These are phyloP conservation scores for Cistogaster globosa DNA, from an alignment of 2,888 invertebrate species.

Conservation along the genomic window DNA sequence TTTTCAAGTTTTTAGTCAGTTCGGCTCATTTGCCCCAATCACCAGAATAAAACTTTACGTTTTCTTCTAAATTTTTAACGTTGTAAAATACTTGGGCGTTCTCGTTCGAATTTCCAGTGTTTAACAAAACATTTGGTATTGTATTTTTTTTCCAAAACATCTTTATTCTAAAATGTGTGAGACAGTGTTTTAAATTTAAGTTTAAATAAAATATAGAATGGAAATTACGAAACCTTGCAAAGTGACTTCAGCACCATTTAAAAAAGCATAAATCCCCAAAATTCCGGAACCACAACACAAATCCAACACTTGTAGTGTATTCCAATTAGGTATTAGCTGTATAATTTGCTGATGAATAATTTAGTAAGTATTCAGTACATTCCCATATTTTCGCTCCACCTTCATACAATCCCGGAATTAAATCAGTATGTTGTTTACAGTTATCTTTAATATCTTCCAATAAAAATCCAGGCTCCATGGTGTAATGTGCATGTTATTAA, in stretches of 20 bases:
- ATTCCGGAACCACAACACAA: constrained; percentile 96
- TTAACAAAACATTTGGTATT: constrained; percentile 90
- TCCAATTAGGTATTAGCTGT: constrained; percentile 80
- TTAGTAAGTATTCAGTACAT: constrained; percentile 91
- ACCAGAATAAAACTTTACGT: constrained; percentile 86
- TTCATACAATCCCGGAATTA: constrained; percentile 91
- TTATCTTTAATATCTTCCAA: constrained; percentile 74
- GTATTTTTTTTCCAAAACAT: constrained; percentile 92
- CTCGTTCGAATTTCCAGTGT: constrained; percentile 81
- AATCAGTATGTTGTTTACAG: constrained; percentile 87
- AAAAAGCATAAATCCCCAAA: constrained; percentile 90
- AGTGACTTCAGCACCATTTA: constrained; percentile 88
- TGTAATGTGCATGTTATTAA: no score
- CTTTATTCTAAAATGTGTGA: constrained; percentile 87
- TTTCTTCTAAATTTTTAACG: constrained; percentile 52
- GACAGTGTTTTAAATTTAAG: neutral
- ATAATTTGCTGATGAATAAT: constrained; percentile 85
- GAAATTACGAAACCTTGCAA: constrained; percentile 88
- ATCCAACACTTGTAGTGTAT: constrained; percentile 88
- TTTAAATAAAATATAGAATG: no score
- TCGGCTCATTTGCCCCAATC: constrained; percentile 88
- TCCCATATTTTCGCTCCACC: constrained; percentile 99
- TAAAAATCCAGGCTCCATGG: no score
- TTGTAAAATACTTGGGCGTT: constrained; percentile 35
- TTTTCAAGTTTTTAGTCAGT: constrained; percentile 83